phyloP scores from a whole-genome alignment of 2,888 invertebrate species.

The Limenitis camilla region DNA sequence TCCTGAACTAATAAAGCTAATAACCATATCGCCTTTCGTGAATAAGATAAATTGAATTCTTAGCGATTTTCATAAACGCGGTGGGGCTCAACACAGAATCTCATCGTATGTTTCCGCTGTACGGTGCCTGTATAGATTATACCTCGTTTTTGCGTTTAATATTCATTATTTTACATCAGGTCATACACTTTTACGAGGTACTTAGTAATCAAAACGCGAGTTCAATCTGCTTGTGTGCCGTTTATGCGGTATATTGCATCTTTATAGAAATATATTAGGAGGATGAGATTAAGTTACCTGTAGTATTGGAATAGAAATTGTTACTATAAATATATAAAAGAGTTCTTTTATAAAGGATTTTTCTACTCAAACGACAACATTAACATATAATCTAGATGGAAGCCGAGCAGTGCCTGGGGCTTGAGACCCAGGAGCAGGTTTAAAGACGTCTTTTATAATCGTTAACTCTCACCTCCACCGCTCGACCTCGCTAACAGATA shows the following conservation, averaged over 20 bases:
- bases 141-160: slow-evolving; percentile 51
- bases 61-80: not conserved
- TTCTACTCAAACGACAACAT: too few relatives aligned
- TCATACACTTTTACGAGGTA: slow-evolving; percentile 39
- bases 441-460: too few relatives aligned
- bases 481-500: too few relatives aligned
- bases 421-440: too few relatives aligned
- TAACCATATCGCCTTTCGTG: not conserved
- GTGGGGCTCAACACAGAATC: slow-evolving; percentile 1
- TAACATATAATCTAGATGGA: too few relatives aligned
- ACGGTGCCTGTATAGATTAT: not conserved
- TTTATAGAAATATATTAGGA: slow-evolving; percentile 4
- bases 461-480: too few relatives aligned
- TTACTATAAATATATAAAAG: too few relatives aligned
- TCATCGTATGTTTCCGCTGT: slow-evolving; percentile 11
- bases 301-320: too few relatives aligned
- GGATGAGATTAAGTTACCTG: not conserved
- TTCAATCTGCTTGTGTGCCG: slow-evolving; percentile 27
- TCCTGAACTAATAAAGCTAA: not conserved
- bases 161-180: slow-evolving; percentile 44
- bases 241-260: slow-evolving; percentile 12
- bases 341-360: too few relatives aligned
- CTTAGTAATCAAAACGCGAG: slow-evolving; percentile 35
- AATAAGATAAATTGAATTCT: not conserved
- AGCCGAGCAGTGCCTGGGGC: too few relatives aligned